Base-by-base conservation (phyloP, 2,113 vertebrate genomes). In the Percina caprodes region DNA sequence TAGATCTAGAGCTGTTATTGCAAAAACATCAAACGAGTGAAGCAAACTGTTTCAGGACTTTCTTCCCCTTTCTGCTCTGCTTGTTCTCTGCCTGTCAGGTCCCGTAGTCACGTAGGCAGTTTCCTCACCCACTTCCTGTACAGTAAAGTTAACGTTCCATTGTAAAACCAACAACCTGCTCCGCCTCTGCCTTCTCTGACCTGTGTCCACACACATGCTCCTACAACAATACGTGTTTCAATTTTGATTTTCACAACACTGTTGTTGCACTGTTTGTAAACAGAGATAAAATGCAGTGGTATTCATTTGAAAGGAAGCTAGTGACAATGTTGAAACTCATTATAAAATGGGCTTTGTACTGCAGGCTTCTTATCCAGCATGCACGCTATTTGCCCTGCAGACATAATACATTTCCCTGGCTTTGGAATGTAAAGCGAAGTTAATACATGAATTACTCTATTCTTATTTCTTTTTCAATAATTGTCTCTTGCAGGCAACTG, bases 121-220 rank as follows among this genome's bases (percentile, higher is more conserved):
- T 91, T 92, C 91, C 91, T 80, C 77, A 71, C 74, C 73, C 73
- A 42, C 69, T 93, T 94, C 92, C 94, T 90, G 90, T 89, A 83
- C 86, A 78, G 54, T 83, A 77, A 54, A 65, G 48, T 52, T 45
- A 33, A 82, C 84, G 79, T 75, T 85, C 84, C 33, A 74, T 86
- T 86, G 79, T 90, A 69, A 70, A 74, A 35, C n/a, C 24, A 26
- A 9, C 15, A 30, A 52, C 10, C 54, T 46, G 26, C 62, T 48
- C 24, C 21, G 16, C 26, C 46, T 30, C 48, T 21, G 19, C 39
- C 52, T 21, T 8, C 21, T 45, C 45, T 39, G 75, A 65, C 82
- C 69, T 51, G 60, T 48, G 77, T 71, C 77, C 65, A 63, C 46
- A 5, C 39, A 61, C 24, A 56, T 2, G 45, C 66, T 70, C 42